These are phyloP conservation scores for Amphipyra tragopoginis DNA, from an alignment of 2,888 invertebrate species.

Conservation along the genomic window DNA sequence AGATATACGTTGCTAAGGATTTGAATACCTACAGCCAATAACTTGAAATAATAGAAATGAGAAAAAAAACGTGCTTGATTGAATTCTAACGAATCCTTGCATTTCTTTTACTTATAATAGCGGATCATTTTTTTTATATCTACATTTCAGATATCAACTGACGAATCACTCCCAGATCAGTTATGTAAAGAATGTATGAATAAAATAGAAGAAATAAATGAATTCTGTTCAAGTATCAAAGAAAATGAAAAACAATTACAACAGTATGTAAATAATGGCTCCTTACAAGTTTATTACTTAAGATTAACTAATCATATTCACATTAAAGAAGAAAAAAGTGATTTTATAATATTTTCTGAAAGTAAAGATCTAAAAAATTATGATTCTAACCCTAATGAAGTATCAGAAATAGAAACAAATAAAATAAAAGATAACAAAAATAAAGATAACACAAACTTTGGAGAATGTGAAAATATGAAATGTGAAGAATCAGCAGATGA, in stretches of 20 bases:
- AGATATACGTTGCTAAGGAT: no score
- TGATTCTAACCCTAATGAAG: conserved; percentile 6
- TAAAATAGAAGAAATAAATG: conserved; percentile 64
- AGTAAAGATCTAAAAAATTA: conserved; percentile 11
- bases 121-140: neutral
- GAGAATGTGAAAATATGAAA: conserved; percentile 19
- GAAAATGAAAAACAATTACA: conserved; percentile 67
- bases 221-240: conserved; percentile 62
- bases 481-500: conserved; percentile 9
- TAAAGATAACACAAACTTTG: neutral
- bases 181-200: conserved; percentile 67
- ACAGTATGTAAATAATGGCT: conserved; percentile 44
- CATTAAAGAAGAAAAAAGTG: conserved; percentile 38
- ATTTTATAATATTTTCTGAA: conserved; percentile 9
- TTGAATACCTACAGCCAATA: no score
- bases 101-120: no score
- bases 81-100: no score
- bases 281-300: conserved; percentile 53
- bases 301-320: conserved; percentile 36
- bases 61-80: no score
- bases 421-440: conserved; percentile 1
- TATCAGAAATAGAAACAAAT: conserved; percentile 3
- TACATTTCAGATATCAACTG: conserved; percentile 63
- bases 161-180: conserved; percentile 64
- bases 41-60: no score